These are phyloP conservation scores for Pyrocoelia pectoralis DNA, from an alignment of 2,888 invertebrate species.

Conservation along the genomic window DNA sequence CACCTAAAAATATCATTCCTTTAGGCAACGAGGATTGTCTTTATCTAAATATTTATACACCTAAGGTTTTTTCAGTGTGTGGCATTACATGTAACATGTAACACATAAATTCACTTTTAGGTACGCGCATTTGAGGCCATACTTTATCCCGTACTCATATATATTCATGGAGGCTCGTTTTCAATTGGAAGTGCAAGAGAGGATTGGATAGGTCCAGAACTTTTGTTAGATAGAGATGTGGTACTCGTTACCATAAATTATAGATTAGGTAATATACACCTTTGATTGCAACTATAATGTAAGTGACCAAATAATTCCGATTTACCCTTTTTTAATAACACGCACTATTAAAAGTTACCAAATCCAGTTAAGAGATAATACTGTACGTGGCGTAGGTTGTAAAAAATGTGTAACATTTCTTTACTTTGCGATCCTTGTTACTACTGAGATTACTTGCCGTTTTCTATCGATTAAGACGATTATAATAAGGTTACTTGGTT, in stretches of 20 bases:
- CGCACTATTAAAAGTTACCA: too few species aligned
- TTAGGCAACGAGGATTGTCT: constrained; percentile 85
- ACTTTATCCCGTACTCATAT: constrained; percentile 76
- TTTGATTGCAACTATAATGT: too few species aligned
- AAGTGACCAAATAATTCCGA: too few species aligned
- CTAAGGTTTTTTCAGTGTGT: constrained; percentile 59
- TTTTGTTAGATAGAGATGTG: constrained; percentile 73
- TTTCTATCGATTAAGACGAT: too few species aligned
- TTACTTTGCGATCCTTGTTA: too few species aligned
- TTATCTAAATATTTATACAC: constrained; percentile 76
- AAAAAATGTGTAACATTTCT: too few species aligned
- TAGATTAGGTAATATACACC: constrained; percentile 44
- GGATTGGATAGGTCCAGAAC: constrained; percentile 74
- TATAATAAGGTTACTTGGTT: too few species aligned
- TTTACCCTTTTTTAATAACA: too few species aligned
- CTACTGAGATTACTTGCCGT: too few species aligned
- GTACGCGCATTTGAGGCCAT: not conserved
- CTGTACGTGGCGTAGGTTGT: too few species aligned
- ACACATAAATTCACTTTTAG: not conserved
- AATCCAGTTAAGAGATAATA: too few species aligned
- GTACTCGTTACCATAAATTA: constrained; percentile 61
- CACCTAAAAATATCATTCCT: constrained; percentile 45
- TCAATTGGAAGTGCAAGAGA: constrained; percentile 73
- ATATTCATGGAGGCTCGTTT: constrained; percentile 79
- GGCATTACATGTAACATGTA: too few species aligned